Conservation (phyloP, 1,140 invertebrate species). For the Sitophilus oryzae region DNA sequence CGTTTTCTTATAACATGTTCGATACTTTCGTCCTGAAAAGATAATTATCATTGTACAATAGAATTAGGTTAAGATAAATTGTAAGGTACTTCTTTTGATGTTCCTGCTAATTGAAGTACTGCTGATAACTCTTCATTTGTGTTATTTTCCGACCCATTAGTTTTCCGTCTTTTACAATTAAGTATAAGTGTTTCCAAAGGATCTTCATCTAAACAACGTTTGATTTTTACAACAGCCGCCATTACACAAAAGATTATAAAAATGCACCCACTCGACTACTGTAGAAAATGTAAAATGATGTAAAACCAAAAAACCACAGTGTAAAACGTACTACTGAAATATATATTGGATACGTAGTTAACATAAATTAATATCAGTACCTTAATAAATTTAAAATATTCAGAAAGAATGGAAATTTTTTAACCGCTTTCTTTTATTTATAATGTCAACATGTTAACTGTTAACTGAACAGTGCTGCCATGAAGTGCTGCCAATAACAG, state of each 20-base stretch:
- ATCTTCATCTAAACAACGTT: slow-evolving; percentile 51
- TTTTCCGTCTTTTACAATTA: slow-evolving; percentile 51
- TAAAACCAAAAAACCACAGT: too few species aligned
- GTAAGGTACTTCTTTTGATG: slow-evolving; percentile 44
- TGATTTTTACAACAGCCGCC: slow-evolving; percentile 53
- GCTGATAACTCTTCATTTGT: slow-evolving; percentile 30
- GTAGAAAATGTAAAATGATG: too few species aligned
- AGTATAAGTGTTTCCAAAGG: slow-evolving; percentile 50
- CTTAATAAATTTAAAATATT: too few species aligned
- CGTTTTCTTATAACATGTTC: slow-evolving; percentile 42
- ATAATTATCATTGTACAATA: neutral
- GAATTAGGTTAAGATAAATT: neutral
- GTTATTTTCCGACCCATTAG: slow-evolving; percentile 30
- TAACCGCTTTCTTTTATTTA: too few species aligned
- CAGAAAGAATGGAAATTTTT: too few species aligned
- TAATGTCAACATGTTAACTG: too few species aligned
- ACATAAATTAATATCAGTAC: too few species aligned
- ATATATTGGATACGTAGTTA: too few species aligned
- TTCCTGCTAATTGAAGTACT: slow-evolving; percentile 53
- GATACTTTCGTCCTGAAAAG: slow-evolving; percentile 44
- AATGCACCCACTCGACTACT: too few species aligned
- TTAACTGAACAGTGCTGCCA: too few species aligned
- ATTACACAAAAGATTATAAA: slow-evolving; percentile 42
- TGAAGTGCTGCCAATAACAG: too few species aligned
- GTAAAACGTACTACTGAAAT: too few species aligned